A percentile compares a stretch with the other conserved stretches of the same genome.
Conservation (phyloP, 2,113 vertebrate species). For the Myotis lucifugus region DNA sequence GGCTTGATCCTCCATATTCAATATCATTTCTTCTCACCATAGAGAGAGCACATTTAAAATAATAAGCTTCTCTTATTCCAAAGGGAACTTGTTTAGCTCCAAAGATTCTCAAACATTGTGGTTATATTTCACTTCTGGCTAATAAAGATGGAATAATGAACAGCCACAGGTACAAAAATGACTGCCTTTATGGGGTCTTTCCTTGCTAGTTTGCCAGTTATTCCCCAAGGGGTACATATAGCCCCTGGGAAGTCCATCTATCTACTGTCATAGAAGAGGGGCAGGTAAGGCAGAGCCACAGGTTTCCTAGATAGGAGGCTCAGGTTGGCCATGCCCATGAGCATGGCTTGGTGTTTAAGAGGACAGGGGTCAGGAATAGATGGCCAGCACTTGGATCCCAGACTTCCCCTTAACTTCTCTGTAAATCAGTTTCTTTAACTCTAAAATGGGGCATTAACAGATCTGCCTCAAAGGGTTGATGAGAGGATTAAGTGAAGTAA, state of each 20-base stretch:
- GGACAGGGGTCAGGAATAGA: neutral
- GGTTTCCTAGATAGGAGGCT: neutral
- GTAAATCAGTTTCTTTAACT: neutral
- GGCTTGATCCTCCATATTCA: neutral
- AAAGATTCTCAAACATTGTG: neutral
- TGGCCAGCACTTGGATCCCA: neutral
- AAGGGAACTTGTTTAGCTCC: neutral
- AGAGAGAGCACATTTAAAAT: neutral
- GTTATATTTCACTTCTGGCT: neutral
- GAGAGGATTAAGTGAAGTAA: neutral
- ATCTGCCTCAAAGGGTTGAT: neutral
- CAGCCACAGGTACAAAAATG: neutral
- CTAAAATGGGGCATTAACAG: neutral
- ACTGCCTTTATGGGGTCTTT: neutral
- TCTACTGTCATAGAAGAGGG: too few relatives aligned
- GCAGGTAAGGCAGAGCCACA: neutral
- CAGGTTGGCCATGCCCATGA: neutral
- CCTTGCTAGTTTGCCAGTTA: neutral
- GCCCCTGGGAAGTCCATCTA: neutral
- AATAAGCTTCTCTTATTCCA: neutral
- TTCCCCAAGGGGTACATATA: rapidly evolving
- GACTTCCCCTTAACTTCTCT: neutral
- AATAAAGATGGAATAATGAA: neutral
- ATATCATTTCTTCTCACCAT: neutral
- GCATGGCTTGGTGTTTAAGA: neutral